phyloP scores from a whole-genome alignment of 2,113 vertebrate species.

The Ursus arctos region DNA sequence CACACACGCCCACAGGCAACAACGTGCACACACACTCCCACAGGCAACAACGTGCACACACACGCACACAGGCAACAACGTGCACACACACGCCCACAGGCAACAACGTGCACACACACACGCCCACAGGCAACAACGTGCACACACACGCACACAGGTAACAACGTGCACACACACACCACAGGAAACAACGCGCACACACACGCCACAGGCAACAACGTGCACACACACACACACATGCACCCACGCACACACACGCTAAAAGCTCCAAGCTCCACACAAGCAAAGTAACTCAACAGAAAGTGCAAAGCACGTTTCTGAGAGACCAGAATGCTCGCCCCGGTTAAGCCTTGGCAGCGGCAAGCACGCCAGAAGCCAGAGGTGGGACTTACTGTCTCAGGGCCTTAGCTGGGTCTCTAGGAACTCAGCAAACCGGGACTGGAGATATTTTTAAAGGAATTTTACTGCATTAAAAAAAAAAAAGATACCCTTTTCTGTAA shows the following conservation, averaged over 20 bases:
- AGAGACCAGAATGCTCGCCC: not conserved
- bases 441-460: constrained; percentile 65
- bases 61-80: not conserved
- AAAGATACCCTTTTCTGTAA: constrained; percentile 63
- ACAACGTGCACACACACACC: no score
- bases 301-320: not conserved
- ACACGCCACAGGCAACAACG: no score
- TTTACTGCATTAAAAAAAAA: constrained; percentile 53
- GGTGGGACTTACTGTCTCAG: not conserved
- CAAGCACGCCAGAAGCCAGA: fast-evolving
- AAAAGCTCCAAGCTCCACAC: not conserved
- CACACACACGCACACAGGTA: not conserved
- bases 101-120: not conserved
- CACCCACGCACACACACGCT: not conserved
- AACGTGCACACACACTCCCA: no score
- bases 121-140: no score
- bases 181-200: no score
- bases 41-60: no score
- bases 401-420: constrained; percentile 62
- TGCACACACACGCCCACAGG: no score
- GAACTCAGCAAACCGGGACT: constrained; percentile 66
- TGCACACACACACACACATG: not conserved
- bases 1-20: not conserved
- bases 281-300: not conserved
- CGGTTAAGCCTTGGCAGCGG: not conserved